These are phyloP conservation scores for Tetrax tetrax DNA, from an alignment of 2,113 vertebrate genomes.

Conservation along the genomic window DNA sequence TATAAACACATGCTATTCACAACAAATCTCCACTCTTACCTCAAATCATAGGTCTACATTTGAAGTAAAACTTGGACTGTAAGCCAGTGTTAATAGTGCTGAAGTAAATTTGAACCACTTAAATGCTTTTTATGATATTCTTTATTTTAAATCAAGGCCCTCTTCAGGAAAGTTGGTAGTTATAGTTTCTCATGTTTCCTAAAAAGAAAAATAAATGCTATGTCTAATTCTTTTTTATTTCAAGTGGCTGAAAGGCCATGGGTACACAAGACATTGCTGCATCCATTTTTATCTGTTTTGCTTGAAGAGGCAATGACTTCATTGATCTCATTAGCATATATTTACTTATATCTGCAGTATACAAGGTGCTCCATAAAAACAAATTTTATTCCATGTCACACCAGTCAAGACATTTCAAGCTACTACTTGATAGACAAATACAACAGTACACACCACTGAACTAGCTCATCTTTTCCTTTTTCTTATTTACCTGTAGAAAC, in stretches of 20 bases:
- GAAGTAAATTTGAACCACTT: neutral
- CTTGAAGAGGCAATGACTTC: neutral
- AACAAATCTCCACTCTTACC: neutral
- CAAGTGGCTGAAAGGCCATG: neutral
- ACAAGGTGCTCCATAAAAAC: neutral
- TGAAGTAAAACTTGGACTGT: neutral
- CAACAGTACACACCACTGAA: neutral
- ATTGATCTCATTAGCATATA: neutral
- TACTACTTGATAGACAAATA: neutral
- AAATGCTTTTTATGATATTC: neutral
- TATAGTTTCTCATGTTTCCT: neutral
- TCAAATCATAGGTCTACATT: neutral
- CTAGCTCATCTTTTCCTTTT: neutral
- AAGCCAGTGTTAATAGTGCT: neutral
- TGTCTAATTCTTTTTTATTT: neutral
- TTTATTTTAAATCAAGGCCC: neutral
- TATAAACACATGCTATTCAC: neutral
- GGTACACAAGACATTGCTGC: neutral
- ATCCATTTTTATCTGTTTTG: neutral
- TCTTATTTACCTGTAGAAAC: neutral
- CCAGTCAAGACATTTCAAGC: neutral
- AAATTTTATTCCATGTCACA: neutral
- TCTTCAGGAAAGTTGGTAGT: neutral
- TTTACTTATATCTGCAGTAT: neutral
- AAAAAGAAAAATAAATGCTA: neutral